Evolutionary conservation across 23 tunicate species (phyloP), one percentile per base, ranked within the genome.

Genomic region (Aplidium turbinatum): DNA sequence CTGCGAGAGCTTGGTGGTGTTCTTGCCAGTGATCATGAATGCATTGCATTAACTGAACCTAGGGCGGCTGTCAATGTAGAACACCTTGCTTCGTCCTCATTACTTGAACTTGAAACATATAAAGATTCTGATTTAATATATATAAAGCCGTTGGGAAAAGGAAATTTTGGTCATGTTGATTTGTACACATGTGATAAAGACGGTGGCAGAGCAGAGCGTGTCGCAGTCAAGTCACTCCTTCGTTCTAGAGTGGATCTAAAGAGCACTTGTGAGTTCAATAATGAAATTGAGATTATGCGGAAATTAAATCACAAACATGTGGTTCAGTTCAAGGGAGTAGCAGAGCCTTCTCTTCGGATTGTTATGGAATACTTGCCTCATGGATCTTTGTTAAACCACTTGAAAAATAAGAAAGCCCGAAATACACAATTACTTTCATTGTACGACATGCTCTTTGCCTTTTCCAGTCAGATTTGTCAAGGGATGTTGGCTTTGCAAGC

Each of bases 211-310:
- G 11, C 77, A 6, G 66, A 55, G 40, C 47, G 19, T 9, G 84
- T 79, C 19, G 84, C 84, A 13, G 75, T 79, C 9, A 79, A 79
- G 25, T 20, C 58, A 34, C 78, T 42, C 6, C 24, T 31, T 26
- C 31, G 46, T 11, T 28, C 73, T 25, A 19, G 31, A 4, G 69
- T 27, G 16, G 13, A 32, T 33, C 27, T 21, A 35, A 65, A 72
- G 11, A 21, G 47, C 56, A 69, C 18, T 9, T 18, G 25, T 13
- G 80, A 33, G 22, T 57, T 75, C 39, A 75, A n/a, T 26, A 30
- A 79, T 23, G 84, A 79, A 32, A 69, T 79, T 68, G 77, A 79
- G 25, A 68, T 77, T 6, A 79, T 79, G 84, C 61, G 60, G 47
- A 25, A 35, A 0, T 28, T 79, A 3, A 57, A 79, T 51, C 84